Evolutionary conservation across 2,888 invertebrate species (phyloP).

Genomic region (Ophioninae sp.): DNA sequence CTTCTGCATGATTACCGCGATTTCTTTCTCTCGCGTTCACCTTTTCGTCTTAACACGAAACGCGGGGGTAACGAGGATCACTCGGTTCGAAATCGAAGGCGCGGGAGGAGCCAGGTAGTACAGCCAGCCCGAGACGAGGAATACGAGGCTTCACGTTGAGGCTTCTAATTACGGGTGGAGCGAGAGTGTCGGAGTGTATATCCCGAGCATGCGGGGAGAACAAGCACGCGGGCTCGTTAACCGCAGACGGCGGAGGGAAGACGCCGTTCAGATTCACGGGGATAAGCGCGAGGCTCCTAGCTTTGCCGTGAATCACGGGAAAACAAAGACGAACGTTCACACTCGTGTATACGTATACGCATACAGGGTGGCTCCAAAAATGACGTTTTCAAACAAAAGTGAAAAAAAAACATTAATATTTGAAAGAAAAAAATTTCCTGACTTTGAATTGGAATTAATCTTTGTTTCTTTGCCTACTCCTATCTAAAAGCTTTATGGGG

Average conservation of each 20-base stretch:
- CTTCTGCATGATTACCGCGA: too few species aligned
- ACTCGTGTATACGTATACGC: slow-evolving; percentile 53
- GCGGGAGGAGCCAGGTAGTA: not conserved
- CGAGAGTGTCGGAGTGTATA: slow-evolving; percentile 37
- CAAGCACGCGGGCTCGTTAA: slow-evolving; percentile 70
- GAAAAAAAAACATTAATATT: not conserved
- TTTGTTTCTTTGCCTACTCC: too few species aligned
- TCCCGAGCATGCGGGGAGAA: slow-evolving; percentile 40
- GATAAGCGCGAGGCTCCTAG: slow-evolving; percentile 66
- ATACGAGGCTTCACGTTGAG: slow-evolving; percentile 31
- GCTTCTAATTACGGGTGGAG: slow-evolving; percentile 52
- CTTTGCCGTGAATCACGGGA: slow-evolving; percentile 61
- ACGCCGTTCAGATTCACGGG: slow-evolving; percentile 70
- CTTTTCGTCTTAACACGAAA: not conserved
- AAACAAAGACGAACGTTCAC: slow-evolving; percentile 75
- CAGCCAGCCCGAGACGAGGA: not conserved
- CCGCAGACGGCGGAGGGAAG: slow-evolving; percentile 68
- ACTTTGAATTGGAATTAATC: too few species aligned
- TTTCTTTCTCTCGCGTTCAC: not conserved
- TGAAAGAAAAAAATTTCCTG: too few species aligned
- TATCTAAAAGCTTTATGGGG: too few species aligned
- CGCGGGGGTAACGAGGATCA: not conserved
- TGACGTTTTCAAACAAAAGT: not conserved
- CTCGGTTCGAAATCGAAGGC: not conserved
- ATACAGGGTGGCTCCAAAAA: not conserved